Evolutionary conservation across 2,888 invertebrate genomes (phyloP).

Genomic region (Cheilosia vulpina): DNA sequence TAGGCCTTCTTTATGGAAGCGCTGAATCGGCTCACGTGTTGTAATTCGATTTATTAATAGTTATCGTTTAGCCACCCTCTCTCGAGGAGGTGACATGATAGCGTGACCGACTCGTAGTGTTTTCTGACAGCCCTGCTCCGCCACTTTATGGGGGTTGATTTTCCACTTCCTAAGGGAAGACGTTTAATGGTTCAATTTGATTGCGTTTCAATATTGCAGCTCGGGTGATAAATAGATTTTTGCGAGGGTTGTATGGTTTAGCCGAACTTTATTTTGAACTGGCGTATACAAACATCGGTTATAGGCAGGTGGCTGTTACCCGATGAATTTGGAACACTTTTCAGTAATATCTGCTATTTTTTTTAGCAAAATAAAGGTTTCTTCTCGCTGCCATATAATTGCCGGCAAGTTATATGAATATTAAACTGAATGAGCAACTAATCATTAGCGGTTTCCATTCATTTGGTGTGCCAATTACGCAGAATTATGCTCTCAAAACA

Average conservation of each 20-base stretch:
- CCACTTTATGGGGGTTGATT: conserved; percentile 15
- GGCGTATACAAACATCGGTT: too few species aligned
- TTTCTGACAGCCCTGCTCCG: conserved; percentile 35
- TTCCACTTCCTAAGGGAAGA: conserved; percentile 32
- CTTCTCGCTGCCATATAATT: too few species aligned
- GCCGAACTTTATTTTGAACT: conserved; percentile 10
- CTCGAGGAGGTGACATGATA: conserved; percentile 24
- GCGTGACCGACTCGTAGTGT: conserved; percentile 51
- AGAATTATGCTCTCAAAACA: neutral
- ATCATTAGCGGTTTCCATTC: too few species aligned
- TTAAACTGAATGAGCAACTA: too few species aligned
- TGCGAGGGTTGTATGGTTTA: neutral
- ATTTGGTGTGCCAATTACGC: neutral
- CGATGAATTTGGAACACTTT: too few species aligned
- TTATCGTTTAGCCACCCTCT: conserved; percentile 53
- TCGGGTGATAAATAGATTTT: conserved; percentile 8
- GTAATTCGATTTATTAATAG: conserved; percentile 74
- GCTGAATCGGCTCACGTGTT: conserved; percentile 57
- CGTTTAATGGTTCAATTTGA: conserved; percentile 68
- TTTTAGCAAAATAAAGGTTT: too few species aligned
- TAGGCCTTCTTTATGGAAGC: conserved; percentile 15
- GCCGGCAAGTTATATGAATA: too few species aligned
- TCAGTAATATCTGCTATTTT: too few species aligned
- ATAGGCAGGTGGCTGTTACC: too few species aligned
- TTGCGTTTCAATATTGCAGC: conserved; percentile 48